A percentile compares a stretch with the other conserved stretches of the same genome.
Conservation (phyloP, 2,888 invertebrate species). For the Chorisops tibialis region DNA sequence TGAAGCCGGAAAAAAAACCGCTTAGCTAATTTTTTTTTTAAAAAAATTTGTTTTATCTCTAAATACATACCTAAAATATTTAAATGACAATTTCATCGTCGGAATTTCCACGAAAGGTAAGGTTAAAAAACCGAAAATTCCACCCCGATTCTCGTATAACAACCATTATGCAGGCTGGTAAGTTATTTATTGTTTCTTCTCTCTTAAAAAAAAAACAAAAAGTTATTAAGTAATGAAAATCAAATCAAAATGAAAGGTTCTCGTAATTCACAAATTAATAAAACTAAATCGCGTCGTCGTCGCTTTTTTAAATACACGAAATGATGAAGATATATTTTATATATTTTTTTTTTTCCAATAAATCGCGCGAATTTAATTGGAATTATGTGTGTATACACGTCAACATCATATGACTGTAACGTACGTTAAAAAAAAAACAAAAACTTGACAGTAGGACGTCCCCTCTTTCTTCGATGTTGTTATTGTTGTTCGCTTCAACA, state of each 20-base stretch:
- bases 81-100: constrained; percentile 13
- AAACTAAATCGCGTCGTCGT: constrained; percentile 35
- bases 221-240: constrained; percentile 31
- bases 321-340: constrained; percentile 34
- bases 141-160: constrained; percentile 49
- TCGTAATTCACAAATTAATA: constrained; percentile 34
- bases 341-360: neutral
- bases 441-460: neutral
- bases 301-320: constrained; percentile 33
- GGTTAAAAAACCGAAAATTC: constrained; percentile 42
- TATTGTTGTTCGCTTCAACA: constrained; percentile 20
- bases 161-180: constrained; percentile 51
- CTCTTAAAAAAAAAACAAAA: too few relatives aligned
- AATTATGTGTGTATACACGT: constrained; percentile 44
- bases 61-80: constrained; percentile 4
- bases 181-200: constrained; percentile 42
- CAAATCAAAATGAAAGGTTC: constrained; percentile 36
- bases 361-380: neutral
- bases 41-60: constrained; percentile 1
- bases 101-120: constrained; percentile 45
- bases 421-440: constrained; percentile 22
- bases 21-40: neutral
- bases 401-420: constrained; percentile 46
- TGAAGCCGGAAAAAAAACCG: neutral
- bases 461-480: neutral